phyloP scores from a whole-genome alignment of 2,888 invertebrate species.

The Clistopyga incitator region DNA sequence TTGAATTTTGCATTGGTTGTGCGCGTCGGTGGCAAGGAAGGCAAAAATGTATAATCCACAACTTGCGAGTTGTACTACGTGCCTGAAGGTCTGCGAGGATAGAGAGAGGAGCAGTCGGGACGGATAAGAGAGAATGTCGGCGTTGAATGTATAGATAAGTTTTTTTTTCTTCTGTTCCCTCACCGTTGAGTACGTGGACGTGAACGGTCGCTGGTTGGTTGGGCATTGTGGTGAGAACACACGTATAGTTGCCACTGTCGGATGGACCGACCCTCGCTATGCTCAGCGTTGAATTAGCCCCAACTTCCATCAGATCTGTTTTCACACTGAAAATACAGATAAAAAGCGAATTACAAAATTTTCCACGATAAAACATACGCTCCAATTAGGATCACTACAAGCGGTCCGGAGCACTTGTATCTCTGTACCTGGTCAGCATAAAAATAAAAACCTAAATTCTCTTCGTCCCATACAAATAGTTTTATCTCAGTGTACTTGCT shows the following conservation, averaged over 20 bases:
- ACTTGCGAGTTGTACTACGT: conserved; percentile 7
- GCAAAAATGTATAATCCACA: conserved; percentile 35
- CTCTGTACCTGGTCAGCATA: not conserved
- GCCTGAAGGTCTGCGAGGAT: not conserved
- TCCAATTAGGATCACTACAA: conserved; percentile 37
- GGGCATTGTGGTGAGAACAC: conserved; percentile 84
- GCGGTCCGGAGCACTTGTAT: not conserved
- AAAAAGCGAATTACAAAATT: conserved; percentile 46
- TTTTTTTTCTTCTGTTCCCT: conserved; percentile 70
- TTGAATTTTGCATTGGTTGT: conserved; percentile 38
- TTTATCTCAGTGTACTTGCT: not conserved
- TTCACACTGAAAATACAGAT: conserved; percentile 82
- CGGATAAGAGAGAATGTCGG: not conserved
- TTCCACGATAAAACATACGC: conserved; percentile 2
- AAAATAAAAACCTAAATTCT: not conserved
- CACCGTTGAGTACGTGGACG: conserved; percentile 86
- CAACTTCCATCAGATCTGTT: conserved; percentile 85
- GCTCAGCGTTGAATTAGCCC: conserved; percentile 85
- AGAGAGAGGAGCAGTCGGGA: not conserved
- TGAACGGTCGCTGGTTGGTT: conserved; percentile 84
- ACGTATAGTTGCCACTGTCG: conserved; percentile 86
- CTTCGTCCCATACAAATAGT: not conserved
- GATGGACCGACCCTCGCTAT: conserved; percentile 84
- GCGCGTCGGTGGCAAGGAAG: not conserved
- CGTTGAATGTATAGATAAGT: conserved; percentile 9